A percentile compares a stretch with the other conserved stretches of the same genome.
phyloP scores from a whole-genome alignment of 1,140 invertebrate genomes.

The Trichomalopsis sarcophagae region DNA sequence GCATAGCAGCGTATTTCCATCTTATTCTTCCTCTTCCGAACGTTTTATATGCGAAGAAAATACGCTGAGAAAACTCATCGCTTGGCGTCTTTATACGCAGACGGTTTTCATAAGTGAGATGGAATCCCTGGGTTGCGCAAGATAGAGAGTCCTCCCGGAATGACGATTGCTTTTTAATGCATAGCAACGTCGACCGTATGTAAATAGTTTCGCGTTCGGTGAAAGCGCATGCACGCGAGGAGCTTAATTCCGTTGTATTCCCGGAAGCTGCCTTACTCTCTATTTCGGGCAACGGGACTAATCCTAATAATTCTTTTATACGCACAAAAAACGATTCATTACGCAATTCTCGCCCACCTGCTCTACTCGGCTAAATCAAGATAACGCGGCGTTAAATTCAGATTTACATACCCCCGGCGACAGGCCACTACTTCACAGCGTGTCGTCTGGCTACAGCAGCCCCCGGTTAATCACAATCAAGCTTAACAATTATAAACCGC shows the following conservation, averaged over 20 bases:
- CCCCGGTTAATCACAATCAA: constrained; percentile 5
- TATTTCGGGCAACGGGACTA: background rate
- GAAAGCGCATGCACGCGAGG: too few species aligned
- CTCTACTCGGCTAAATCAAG: background rate
- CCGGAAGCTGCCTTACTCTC: too few species aligned
- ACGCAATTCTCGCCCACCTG: background rate
- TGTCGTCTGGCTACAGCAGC: background rate
- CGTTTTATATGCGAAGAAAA: background rate
- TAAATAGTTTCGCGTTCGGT: background rate
- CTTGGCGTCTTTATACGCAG: background rate
- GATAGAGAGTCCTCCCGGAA: background rate
- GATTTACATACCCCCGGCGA: background rate
- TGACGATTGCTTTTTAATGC: background rate
- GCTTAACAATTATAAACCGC: constrained; percentile 25
- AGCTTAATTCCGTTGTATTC: too few species aligned
- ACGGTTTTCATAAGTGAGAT: background rate
- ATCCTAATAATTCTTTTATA: too few species aligned
- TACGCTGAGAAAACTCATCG: background rate
- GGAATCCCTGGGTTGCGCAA: background rate
- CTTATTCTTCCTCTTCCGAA: constrained; percentile 3
- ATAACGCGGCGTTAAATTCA: background rate
- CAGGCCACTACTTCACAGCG: background rate
- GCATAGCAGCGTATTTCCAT: background rate
- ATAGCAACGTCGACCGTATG: background rate
- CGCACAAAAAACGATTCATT: background rate